Conservation (phyloP, 1,140 invertebrate genomes). For the Neodiprion pinetum region DNA sequence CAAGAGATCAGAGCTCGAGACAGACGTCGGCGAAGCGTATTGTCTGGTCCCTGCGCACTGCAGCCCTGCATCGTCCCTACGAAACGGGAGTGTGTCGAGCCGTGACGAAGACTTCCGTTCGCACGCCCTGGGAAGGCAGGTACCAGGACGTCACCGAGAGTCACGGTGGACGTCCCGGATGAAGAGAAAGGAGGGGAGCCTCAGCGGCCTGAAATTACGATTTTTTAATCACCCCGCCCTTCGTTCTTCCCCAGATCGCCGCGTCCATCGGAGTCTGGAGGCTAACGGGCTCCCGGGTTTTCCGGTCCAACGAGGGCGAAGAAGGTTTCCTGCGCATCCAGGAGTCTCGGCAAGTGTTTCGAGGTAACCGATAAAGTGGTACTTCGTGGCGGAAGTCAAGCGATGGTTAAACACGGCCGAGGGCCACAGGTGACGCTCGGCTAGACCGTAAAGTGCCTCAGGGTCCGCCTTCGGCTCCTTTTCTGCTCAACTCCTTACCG, state of each 20-base stretch:
- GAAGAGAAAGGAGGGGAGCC: neutral
- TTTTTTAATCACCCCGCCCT: no score
- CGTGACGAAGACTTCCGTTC: constrained; percentile 55
- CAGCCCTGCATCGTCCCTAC: no score
- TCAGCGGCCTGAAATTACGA: neutral
- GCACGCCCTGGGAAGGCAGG: constrained; percentile 42
- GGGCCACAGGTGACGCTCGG: constrained; percentile 52
- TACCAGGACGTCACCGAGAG: neutral
- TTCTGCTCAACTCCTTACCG: constrained; percentile 21
- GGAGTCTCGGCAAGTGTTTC: neutral
- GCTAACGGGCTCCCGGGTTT: neutral
- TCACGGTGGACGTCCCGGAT: neutral
- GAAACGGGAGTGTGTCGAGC: constrained; percentile 43
- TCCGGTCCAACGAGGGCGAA: no score
- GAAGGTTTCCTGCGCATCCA: no score
- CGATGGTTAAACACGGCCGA: constrained; percentile 47
- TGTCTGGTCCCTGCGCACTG: no score
- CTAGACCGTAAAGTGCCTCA: constrained; percentile 45
- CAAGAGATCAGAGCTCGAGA: no score
- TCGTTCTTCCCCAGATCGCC: no score
- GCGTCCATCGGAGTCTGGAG: no score
- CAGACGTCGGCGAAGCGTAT: no score
- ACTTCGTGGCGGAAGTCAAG: constrained; percentile 39
- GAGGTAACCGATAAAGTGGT: constrained; percentile 1
- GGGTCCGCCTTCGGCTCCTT: constrained; percentile 18